Evolutionary conservation across 2,888 invertebrate genomes (phyloP), one percentile per base, ranked within the genome.

Genomic region (Chrysomela aeneicollis): DNA sequence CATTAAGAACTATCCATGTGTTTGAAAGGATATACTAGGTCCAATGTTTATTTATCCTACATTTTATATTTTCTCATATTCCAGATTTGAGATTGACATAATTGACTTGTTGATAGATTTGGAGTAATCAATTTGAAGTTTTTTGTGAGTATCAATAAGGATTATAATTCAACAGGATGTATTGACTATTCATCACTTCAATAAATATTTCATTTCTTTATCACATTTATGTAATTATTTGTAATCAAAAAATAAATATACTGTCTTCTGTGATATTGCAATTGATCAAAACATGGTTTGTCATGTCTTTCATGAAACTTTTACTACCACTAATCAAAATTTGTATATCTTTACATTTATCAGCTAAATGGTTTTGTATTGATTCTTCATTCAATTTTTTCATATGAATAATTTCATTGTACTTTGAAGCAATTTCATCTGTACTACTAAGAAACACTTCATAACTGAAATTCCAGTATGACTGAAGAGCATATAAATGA

Each of bases 381-480:
- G 84, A 78, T 47, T 78, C 71, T 3, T 10, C n/a, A 46, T 60
- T 73, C 5, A 89, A 73, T 77, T 81, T 85, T 37, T 74, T 73
- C 55, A 68, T 68, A 61, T 79, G 74, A 32, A 89, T 78, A 52
- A 84, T 83, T 80, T 89, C 88, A 74, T 85, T 81, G 78, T 88
- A 88, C 76, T 85, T 86, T 49, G 69, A 47, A 12, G 47, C 30
- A 15, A 68, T 68, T 35, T 71, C 63, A 15, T 66, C 66, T 6
- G 63, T 47, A 35, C 74, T 72, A 61, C 76, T 76, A 70, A 92
- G 72, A 82, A 86, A 90, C 68, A 91, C 82, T 47, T 84, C 82
- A 69, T 88, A 88, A n/a, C 82, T 82, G 78, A 93, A 93, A 83
- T 94, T 94, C 93, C 93, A 93, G 79, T 84, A 89, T 22, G 84